Evolutionary conservation across 2,888 invertebrate genomes (phyloP).

Genomic region (Tanypteryx hageni): DNA sequence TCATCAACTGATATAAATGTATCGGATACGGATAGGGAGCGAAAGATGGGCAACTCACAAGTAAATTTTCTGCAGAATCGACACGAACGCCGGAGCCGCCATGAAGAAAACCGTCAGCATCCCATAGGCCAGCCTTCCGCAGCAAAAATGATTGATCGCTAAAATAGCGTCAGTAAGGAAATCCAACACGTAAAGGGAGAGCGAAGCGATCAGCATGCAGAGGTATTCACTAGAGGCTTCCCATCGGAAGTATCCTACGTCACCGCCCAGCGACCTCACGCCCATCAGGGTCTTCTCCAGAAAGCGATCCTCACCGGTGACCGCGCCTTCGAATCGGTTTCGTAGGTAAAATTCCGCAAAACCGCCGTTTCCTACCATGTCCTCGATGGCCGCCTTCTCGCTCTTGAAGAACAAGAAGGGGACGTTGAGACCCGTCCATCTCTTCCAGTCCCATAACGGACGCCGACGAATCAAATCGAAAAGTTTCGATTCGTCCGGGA

Average conservation of each 20-base stretch:
- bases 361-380: not conserved
- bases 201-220: not conserved
- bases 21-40: too few relatives aligned
- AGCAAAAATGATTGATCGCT: not conserved
- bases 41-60: not conserved
- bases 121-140: not conserved
- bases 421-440: not conserved
- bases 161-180: not conserved
- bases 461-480: not conserved
- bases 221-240: not conserved
- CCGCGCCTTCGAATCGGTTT: not conserved
- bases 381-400: not conserved
- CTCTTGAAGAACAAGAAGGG: not conserved
- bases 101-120: not conserved
- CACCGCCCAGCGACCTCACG: constrained; percentile 11
- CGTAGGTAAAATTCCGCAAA: not conserved
- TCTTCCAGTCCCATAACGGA: not conserved
- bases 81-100: not conserved
- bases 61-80: not conserved
- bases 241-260: not conserved
- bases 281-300: not conserved
- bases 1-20: too few relatives aligned
- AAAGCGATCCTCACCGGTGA: not conserved
- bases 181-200: not conserved
- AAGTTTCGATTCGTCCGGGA: not conserved